These are phyloP conservation scores for Polypterus senegalus DNA, from an alignment of 2,113 vertebrate genomes.

Conservation along the genomic window DNA sequence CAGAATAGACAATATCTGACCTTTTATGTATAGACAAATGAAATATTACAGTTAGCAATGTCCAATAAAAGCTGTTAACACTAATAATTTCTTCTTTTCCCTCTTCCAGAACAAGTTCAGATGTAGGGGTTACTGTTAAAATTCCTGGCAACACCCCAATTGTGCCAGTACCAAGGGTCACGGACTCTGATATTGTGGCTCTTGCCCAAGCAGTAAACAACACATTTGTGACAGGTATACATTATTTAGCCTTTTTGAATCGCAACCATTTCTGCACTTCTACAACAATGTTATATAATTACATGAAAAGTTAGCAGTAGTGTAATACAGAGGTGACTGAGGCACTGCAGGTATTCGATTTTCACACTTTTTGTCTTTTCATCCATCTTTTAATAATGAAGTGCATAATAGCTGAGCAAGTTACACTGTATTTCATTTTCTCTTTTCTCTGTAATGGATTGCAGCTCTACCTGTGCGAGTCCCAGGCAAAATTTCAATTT, in stretches of 20 bases:
- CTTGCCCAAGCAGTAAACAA: constrained; percentile 40
- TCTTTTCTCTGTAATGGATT: too few species aligned
- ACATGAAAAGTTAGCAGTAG: background rate
- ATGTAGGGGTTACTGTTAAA: constrained; percentile 38
- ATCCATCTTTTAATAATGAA: too few species aligned
- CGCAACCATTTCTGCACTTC: too few species aligned
- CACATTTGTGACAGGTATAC: constrained; percentile 47
- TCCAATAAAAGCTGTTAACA: constrained; percentile 15
- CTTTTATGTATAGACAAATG: constrained; percentile 22
- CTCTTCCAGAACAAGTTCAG: constrained; percentile 9
- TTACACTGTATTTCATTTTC: too few species aligned
- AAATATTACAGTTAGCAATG: constrained; percentile 26
- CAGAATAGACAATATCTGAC: constrained; percentile 13
- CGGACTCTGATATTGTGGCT: constrained; percentile 43
- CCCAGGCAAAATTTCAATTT: too few species aligned
- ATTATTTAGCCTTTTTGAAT: background rate
- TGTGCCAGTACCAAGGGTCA: constrained; percentile 38
- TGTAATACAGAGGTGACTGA: too few species aligned
- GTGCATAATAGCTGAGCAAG: too few species aligned
- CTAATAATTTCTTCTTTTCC: constrained; percentile 12
- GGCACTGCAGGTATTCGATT: too few species aligned
- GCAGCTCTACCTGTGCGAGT: too few species aligned
- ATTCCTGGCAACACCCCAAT: constrained; percentile 52
- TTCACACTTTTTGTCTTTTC: too few species aligned
- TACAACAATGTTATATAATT: background rate